Percentiles rank a stretch among this genome's conserved stretches.
Evolutionary conservation across 2,888 invertebrate species (phyloP).

Genomic region (Hydraecia micacea): DNA sequence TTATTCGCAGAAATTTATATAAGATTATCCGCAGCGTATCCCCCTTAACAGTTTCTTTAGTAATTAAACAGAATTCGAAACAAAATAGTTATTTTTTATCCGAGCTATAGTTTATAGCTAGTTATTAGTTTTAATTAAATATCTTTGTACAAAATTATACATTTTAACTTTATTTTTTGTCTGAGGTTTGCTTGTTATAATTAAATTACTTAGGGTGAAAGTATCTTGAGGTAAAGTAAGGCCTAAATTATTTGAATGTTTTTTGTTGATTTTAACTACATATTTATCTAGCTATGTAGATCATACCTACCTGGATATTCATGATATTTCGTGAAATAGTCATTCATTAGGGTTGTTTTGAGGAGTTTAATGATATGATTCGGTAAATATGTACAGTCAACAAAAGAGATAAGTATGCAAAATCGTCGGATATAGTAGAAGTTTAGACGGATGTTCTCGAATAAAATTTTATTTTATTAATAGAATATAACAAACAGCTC

Average conservation of each 20-base stretch:
- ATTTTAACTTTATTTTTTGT: conserved; percentile 10
- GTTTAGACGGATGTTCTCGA: too few species aligned
- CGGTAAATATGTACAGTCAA: too few species aligned
- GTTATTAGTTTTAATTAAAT: conserved; percentile 57
- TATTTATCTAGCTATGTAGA: background rate
- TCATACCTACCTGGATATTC: too few species aligned
- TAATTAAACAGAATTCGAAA: conserved; percentile 48
- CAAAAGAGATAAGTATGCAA: too few species aligned
- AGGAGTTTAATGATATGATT: too few species aligned
- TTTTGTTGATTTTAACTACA: background rate
- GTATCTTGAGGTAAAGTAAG: background rate
- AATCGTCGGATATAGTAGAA: too few species aligned
- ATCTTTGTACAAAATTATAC: conserved; percentile 21
- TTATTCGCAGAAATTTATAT: background rate
- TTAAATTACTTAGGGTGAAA: conserved; percentile 19
- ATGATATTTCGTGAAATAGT: too few species aligned
- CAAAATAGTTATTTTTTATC: conserved; percentile 23
- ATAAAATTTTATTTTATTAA: too few species aligned
- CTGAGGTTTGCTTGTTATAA: conserved; percentile 1
- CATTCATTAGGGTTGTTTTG: too few species aligned
- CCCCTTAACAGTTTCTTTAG: conserved; percentile 48
- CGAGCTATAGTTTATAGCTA: conserved; percentile 16
- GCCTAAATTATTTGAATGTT: conserved; percentile 3
- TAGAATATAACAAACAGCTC: too few species aligned
- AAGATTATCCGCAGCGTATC: background rate